phyloP scores from a whole-genome alignment of 2,797 vertebrate genomes.

The Oreonectes daqikongensis region DNA sequence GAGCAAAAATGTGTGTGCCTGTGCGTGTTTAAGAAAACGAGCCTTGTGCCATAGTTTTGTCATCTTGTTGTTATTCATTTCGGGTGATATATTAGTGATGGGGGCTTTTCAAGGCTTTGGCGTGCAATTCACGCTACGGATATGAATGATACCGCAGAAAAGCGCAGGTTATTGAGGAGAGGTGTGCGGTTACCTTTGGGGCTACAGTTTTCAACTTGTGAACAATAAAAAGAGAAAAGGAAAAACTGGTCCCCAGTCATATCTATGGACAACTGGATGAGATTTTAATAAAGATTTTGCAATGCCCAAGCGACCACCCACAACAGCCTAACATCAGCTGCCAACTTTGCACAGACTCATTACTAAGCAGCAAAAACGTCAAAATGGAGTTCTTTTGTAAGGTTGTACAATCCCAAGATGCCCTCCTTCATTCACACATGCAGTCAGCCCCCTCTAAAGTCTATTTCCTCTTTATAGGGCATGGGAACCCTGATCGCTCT shows the following conservation, averaged over 20 bases:
- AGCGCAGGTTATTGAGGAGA: neutral
- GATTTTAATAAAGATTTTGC: neutral
- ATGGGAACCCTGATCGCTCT: conserved; percentile 77
- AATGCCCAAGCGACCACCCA: neutral
- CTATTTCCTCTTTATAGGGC: conserved; percentile 81
- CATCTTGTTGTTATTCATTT: neutral
- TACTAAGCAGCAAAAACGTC: neutral
- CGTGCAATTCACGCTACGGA: neutral
- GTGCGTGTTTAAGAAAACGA: conserved; percentile 3
- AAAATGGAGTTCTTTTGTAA: neutral
- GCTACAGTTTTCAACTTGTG: neutral
- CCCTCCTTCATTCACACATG: conserved; percentile 46
- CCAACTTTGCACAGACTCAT: no score
- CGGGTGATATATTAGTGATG: neutral
- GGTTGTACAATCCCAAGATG: conserved; percentile 13
- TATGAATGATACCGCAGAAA: conserved; percentile 9
- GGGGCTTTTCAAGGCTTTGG: neutral
- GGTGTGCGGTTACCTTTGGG: neutral
- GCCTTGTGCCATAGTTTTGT: conserved; percentile 8
- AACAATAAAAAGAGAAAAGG: neutral
- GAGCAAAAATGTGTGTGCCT: conserved; percentile 19
- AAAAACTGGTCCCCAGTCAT: neutral
- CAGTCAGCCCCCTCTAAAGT: conserved; percentile 69
- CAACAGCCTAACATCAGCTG: neutral
- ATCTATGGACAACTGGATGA: neutral